Base-by-base conservation (phyloP, 2,113 vertebrate species). In the Tautogolabrus adspersus region DNA sequence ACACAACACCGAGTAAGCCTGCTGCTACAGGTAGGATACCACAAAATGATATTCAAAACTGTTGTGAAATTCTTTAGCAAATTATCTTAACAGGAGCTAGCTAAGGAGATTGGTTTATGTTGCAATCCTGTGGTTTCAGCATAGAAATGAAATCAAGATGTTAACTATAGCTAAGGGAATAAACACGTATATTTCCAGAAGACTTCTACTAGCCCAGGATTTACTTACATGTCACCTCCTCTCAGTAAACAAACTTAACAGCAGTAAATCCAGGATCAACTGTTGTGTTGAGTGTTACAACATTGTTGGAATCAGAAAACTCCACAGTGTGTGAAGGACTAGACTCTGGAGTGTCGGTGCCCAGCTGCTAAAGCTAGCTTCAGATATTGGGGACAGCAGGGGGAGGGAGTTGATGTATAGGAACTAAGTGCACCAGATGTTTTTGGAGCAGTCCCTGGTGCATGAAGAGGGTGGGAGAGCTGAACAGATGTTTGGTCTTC, bases 351-450 rank as follows among this genome's bases (percentile, higher is more conserved):
- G 61, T 74, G 79, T 77, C 52, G 49, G 52, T 61, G 78, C 47
- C 79, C 84, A 86, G 79, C 86, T 92, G 86, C 87, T 86, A 82
- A 60, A 47, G 70, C 81, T 44, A 78, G 87, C 70, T 54, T 82
- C 74, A 84, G 58, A 46, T 87, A 84, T 87, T 65, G 66, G 67
- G 73, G 85, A 86, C 84, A 81, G 76, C 75, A 58, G 79, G 59
- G 74, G 89, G 86, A 80, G 86, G 86, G 81, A 81, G 54, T 86
- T 89, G 89, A 90, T 90, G 81, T 88, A 91, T 89, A 83, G 77
- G 70, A 90, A 87, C 95, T 96, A 96, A 97, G 94, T 95, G 94
- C 23, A 95, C 93, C 97, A 98, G 97, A 97, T 98, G 96, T 95
- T 93, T 91, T 94, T 93, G 93, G 93, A 95, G 92, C 87, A 92